phyloP scores from a whole-genome alignment of 2,113 vertebrate species.

The Tetrax tetrax region DNA sequence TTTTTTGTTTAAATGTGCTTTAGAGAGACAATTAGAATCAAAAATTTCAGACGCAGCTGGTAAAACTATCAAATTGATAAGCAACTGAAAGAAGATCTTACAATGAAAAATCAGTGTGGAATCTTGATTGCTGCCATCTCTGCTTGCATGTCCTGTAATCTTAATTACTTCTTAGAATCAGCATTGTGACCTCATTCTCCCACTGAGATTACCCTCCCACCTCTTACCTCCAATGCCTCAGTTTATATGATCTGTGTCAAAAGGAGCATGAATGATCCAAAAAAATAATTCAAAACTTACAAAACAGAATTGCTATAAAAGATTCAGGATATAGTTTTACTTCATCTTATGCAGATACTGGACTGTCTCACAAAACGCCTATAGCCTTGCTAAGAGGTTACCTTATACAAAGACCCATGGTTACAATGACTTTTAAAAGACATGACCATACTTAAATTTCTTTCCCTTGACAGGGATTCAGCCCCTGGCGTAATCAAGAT shows the following conservation, averaged over 20 bases:
- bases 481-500: neutral
- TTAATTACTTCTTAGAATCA: neutral
- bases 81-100: neutral
- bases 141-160: neutral
- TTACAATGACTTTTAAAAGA: neutral
- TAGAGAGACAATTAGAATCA: neutral
- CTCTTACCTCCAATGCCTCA: neutral
- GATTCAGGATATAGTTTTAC: neutral
- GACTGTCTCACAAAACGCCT: neutral
- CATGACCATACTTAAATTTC: neutral
- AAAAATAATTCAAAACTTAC: neutral
- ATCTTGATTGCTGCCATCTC: neutral
- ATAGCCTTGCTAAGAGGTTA: neutral
- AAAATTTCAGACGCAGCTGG: neutral
- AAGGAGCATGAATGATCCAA: neutral
- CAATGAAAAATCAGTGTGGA: neutral
- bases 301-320: neutral
- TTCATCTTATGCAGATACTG: neutral
- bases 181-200: neutral
- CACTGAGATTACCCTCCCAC: neutral
- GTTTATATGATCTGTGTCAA: neutral
- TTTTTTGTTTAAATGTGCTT: neutral
- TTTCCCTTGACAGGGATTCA: neutral
- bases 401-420: neutral
- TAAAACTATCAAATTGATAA: neutral